Percentiles rank a stretch among this genome's conserved stretches.
phyloP scores from a whole-genome alignment of 53 echinoderm and acorn worm genomes.

The Pentamera pediparva region DNA sequence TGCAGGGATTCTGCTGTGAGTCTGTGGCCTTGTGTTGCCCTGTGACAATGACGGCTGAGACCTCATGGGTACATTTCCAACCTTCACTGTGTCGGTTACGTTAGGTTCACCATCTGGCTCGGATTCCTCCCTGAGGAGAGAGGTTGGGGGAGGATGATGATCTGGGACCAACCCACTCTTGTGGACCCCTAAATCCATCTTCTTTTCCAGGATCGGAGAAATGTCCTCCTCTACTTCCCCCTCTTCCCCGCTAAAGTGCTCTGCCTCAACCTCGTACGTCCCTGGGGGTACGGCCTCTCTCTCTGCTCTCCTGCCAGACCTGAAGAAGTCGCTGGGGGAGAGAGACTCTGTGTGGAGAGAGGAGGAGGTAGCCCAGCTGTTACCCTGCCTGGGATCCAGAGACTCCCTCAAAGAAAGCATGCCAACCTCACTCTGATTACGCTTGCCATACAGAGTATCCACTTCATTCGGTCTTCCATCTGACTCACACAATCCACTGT shows the following conservation, averaged over 20 bases:
- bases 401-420: too few species aligned
- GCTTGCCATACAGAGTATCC: too few species aligned
- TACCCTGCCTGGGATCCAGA: too few species aligned
- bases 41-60: background rate
- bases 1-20: background rate
- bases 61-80: background rate
- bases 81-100: background rate
- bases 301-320: background rate
- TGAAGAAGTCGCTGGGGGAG: constrained; percentile 4
- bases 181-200: background rate
- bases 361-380: constrained; percentile 20
- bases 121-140: constrained; percentile 10
- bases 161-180: background rate
- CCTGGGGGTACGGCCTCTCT: background rate
- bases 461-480: background rate
- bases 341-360: background rate
- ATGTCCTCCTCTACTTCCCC: constrained; percentile 9
- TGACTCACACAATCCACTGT: too few species aligned
- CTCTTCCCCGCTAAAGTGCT: background rate
- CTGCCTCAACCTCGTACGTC: background rate
- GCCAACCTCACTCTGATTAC: too few species aligned
- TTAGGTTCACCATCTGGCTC: constrained; percentile 26
- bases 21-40: background rate
- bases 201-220: background rate
- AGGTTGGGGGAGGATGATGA: background rate